Evolutionary conservation across 2,113 vertebrate species (phyloP).

Genomic region (Ophiodon elongatus): DNA sequence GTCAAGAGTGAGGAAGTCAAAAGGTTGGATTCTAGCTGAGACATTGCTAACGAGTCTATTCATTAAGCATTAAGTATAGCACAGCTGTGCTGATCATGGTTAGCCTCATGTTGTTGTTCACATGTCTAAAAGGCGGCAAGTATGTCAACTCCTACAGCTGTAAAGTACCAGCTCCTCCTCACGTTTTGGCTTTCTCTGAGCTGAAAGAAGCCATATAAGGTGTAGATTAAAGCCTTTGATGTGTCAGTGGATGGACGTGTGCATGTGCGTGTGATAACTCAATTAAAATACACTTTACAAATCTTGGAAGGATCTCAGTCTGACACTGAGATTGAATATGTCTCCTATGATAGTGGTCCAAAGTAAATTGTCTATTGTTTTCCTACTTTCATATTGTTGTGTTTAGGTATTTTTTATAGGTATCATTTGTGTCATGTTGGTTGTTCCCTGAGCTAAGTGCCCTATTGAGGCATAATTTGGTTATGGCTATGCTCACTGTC

Average conservation of each 20-base stretch:
- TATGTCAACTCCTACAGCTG: conserved; percentile 29
- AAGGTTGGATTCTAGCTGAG: conserved; percentile 51
- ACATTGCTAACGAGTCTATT: conserved; percentile 60
- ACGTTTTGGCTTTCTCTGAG: conserved; percentile 32
- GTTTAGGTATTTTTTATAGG: conserved; percentile 23
- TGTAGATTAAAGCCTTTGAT: conserved; percentile 39
- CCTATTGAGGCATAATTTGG: conserved; percentile 8
- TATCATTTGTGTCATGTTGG: background rate
- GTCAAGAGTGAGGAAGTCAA: conserved; percentile 56
- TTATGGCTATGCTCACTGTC: background rate
- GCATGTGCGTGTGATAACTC: background rate
- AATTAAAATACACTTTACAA: conserved; percentile 16
- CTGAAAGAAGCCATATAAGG: conserved; percentile 59
- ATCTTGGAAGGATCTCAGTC: conserved; percentile 7
- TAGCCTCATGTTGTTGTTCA: conserved; percentile 40
- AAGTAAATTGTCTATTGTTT: conserved; percentile 30
- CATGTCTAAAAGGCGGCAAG: conserved; percentile 30
- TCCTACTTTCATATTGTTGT: conserved; percentile 26
- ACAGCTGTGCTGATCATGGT: conserved; percentile 42
- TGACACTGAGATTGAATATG: background rate
- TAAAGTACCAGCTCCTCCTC: conserved; percentile 20
- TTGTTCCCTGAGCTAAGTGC: conserved; percentile 6
- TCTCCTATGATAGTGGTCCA: conserved; percentile 6
- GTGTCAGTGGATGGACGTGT: conserved; percentile 4
- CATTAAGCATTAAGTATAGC: conserved; percentile 41